A percentile compares a stretch with the other conserved stretches of the same genome.
Conservation (phyloP, 2,113 vertebrate species). For the Gracilinanus agilis region DNA sequence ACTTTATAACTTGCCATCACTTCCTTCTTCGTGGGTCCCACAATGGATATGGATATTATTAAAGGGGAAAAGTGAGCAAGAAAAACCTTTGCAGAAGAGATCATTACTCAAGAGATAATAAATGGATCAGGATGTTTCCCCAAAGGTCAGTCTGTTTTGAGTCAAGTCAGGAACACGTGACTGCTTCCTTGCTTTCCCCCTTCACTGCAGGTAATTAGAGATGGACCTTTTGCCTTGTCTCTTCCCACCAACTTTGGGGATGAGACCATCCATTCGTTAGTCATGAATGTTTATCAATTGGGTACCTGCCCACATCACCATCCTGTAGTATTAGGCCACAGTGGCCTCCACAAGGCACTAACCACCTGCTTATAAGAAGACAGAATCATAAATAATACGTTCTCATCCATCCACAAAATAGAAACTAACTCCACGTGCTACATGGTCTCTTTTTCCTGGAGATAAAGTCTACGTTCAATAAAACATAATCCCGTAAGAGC, state of each 20-base stretch:
- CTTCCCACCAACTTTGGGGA: background rate
- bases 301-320: background rate
- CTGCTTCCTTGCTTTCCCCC: background rate
- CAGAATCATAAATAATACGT: background rate
- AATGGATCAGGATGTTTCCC: background rate
- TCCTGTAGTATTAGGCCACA: background rate
- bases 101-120: background rate
- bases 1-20: background rate
- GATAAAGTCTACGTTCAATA: background rate
- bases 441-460: background rate
- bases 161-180: background rate
- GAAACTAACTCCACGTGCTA: background rate
- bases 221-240: background rate
- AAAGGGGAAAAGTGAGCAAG: slow-evolving; percentile 4
- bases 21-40: background rate
- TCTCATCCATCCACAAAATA: background rate
- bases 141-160: background rate
- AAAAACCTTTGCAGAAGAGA: background rate
- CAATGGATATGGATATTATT: background rate
- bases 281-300: background rate
- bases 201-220: background rate
- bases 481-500: background rate
- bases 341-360: too few species aligned
- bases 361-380: background rate
- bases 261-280: background rate